Evolutionary conservation across 2,888 invertebrate genomes (phyloP).

Genomic region (Bombylius major): DNA sequence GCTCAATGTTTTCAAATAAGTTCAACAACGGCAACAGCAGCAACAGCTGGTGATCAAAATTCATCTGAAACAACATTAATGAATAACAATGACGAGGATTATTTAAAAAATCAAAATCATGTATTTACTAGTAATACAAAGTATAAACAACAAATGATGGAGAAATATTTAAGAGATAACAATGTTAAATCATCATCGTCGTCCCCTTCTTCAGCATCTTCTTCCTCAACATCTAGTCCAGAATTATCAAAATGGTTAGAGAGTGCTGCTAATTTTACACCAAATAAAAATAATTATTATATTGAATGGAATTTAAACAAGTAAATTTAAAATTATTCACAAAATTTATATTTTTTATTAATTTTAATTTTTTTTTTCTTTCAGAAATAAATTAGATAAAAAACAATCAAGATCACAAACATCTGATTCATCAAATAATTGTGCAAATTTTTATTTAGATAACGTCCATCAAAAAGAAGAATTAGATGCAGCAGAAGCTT

Average conservation of each 20-base stretch:
- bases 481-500: constrained; percentile 61
- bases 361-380: neutral
- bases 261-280: constrained; percentile 60
- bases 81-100: neutral
- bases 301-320: constrained; percentile 46
- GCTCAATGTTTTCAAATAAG: constrained; percentile 34
- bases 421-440: constrained; percentile 2
- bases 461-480: constrained; percentile 53
- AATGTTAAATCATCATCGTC: constrained; percentile 5
- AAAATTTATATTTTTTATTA: neutral
- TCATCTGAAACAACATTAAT: constrained; percentile 30
- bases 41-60: constrained; percentile 10
- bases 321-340: constrained; percentile 15
- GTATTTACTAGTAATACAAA: constrained; percentile 24
- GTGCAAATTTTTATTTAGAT: constrained; percentile 8
- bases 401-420: constrained; percentile 11
- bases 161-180: constrained; percentile 40
- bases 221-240: constrained; percentile 37
- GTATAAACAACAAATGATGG: constrained; percentile 48
- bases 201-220: constrained; percentile 18
- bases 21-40: constrained; percentile 29
- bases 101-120: neutral
- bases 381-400: constrained; percentile 8
- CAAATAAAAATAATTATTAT: constrained; percentile 58
- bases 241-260: constrained; percentile 63